These are phyloP conservation scores for Nothura maculosa DNA, from an alignment of 2,797 vertebrate species.

Conservation along the genomic window DNA sequence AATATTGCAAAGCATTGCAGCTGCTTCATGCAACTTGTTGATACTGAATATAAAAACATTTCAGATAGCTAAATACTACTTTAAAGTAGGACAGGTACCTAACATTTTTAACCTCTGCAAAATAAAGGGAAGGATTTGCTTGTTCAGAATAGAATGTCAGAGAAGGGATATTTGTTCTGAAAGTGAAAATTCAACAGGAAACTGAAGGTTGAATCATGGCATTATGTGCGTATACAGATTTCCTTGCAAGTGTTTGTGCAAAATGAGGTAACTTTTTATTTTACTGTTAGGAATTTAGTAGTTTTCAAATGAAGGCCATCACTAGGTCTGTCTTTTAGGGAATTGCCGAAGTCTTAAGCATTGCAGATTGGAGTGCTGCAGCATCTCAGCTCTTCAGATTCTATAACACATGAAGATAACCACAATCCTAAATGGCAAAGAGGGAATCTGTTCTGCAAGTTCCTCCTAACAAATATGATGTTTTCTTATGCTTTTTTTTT, in stretches of 20 bases:
- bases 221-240: background rate
- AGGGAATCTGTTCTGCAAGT: background rate
- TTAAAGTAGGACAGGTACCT: background rate
- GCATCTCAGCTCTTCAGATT: background rate
- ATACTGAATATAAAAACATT: background rate
- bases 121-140: background rate
- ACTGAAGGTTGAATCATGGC: background rate
- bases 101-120: background rate
- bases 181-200: background rate
- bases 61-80: background rate
- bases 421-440: background rate
- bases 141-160: background rate
- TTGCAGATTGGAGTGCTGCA: background rate
- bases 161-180: background rate
- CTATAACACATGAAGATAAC: background rate
- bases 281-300: background rate
- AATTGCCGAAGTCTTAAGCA: background rate
- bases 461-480: background rate
- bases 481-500: background rate
- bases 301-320: background rate
- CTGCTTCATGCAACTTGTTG: background rate
- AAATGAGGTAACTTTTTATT: background rate
- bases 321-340: background rate
- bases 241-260: background rate
- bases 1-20: conserved; percentile 10